Conservation (phyloP, 2,888 invertebrate species). For the Cantharis rustica region DNA sequence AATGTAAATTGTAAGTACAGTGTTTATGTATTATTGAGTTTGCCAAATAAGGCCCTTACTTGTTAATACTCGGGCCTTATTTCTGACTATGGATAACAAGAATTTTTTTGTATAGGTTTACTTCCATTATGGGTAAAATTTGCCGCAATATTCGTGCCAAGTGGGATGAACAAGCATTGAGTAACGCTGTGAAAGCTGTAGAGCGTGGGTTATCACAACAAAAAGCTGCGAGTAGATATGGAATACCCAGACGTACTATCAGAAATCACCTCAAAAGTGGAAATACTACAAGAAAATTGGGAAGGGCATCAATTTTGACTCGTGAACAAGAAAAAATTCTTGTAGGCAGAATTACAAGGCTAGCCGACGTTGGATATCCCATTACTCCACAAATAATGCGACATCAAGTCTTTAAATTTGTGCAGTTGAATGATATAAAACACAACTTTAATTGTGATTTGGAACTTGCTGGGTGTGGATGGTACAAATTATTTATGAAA, state of each 20-base stretch:
- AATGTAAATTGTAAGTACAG: no score
- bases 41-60: no score
- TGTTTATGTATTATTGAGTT: no score
- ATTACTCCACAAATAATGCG: conserved; percentile 9
- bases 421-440: conserved; percentile 7
- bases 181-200: conserved; percentile 8
- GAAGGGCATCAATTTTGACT: conserved; percentile 8
- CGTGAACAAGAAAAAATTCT: conserved; percentile 22
- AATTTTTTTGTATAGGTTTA: no score
- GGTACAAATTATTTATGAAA: conserved; percentile 28
- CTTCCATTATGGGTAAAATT: no score
- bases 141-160: conserved; percentile 7
- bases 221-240: conserved; percentile 1
- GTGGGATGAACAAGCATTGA: conserved; percentile 1
- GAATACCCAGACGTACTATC: conserved; percentile 12
- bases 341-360: conserved; percentile 19
- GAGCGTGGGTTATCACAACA: conserved; percentile 7
- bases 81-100: no score
- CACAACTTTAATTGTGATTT: background rate
- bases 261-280: conserved; percentile 8
- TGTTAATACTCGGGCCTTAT: no score
- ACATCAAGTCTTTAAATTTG: conserved; percentile 8
- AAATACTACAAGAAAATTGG: background rate
- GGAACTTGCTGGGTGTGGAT: conserved; percentile 2
- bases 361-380: conserved; percentile 14